Evolutionary conservation across 1,140 invertebrate genomes (phyloP), one percentile per base, ranked within the genome.

Genomic region (Onthophagus taurus): DNA sequence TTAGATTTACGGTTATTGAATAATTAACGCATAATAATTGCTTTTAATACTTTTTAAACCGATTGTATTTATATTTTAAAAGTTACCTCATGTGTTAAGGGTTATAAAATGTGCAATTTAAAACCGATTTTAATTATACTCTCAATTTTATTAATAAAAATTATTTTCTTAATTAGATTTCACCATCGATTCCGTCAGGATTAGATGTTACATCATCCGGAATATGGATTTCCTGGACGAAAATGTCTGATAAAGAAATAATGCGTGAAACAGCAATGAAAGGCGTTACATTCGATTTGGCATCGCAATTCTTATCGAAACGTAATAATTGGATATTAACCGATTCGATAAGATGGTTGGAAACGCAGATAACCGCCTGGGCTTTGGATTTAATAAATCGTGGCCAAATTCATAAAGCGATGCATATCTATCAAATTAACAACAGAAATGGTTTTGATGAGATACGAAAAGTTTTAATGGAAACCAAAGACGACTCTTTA

Each of bases 201-300:
- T 52, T 63, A 39, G 57, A 31, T 13, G 61, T 56, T 49, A 55
- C 58, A 49, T 46, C 47, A 9, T 17, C 52, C 6, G 48, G 51
- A 7, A 35, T 63, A 11, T 75, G 72, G 72, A 67, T 36, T 61
- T 66, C 36, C 47, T 76, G 57, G 69, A 61, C 44, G 63, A 69
- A 59, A 65, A 72, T 65, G 69, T 72, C 56, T 64, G 68, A 61
- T 16, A 61, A 74, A 53, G 77, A 81, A 59, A 69, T 80, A 23
- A 74, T 76, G 0, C 64, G 78, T 48, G 77, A 81, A 58, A 74
- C 78, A 26, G 77, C 75, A 38, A 71, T 72, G 0, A 80, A 81
- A 60, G 77, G 77, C 11, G 72, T 68, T 30, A 74, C 77, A 51
- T 69, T 80, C 34, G 59, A 68, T 20, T 54, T 80, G 41, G 77